Conservation (phyloP, 2,113 vertebrate species). For the Grammatotria lemairii region DNA sequence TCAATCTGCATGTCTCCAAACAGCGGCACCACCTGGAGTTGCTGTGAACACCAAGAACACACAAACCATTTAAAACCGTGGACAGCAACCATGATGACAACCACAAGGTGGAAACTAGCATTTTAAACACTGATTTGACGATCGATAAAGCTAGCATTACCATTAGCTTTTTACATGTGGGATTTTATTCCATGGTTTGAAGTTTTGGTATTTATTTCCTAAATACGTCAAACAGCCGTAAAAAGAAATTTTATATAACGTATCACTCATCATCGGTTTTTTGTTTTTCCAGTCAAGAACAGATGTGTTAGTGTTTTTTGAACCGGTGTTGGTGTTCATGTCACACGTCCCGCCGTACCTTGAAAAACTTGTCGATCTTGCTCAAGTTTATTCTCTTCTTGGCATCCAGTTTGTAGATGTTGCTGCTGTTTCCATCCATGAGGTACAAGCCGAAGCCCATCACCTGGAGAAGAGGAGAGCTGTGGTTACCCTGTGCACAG, state of each 20-base stretch:
- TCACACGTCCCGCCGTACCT: conserved; percentile 66
- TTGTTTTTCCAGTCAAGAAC: neutral
- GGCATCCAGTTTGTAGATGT: conserved; percentile 95
- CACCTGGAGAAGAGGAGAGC: conserved; percentile 68
- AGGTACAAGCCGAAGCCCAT: conserved; percentile 98
- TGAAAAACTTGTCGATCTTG: conserved; percentile 98
- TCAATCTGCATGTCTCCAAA: conserved; percentile 99
- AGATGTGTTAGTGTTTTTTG: neutral
- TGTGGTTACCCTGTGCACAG: neutral
- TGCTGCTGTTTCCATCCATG: conserved; percentile 94
- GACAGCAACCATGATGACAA: neutral
- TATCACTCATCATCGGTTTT: rapidly evolving
- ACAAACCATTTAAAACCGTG: neutral
- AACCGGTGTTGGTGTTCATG: neutral
- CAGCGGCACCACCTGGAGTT: conserved; percentile 93
- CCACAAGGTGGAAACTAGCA: neutral
- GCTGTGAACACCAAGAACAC: conserved; percentile 64
- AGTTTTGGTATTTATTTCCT: neutral
- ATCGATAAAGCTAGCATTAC: neutral
- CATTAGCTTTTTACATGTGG: neutral
- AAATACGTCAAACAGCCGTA: rapidly evolving
- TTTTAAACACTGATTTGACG: neutral
- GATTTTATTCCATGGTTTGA: neutral
- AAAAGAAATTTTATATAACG: rapidly evolving
- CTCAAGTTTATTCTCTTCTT: conserved; percentile 96